phyloP scores from a whole-genome alignment of 2,113 vertebrate species.

The Hypomesus transpacificus region DNA sequence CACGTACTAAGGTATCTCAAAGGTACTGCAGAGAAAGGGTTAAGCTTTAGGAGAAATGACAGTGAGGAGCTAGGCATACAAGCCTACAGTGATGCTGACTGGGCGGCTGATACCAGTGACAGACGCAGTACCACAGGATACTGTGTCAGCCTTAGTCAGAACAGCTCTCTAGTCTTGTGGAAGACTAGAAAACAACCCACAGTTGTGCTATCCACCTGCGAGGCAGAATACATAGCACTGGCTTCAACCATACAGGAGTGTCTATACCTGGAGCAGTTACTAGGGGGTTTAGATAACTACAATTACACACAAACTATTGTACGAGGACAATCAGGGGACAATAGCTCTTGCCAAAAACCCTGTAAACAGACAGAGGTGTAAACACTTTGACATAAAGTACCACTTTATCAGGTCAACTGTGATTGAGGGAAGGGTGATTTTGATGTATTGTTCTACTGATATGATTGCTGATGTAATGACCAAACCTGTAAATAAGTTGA shows the following conservation, averaged over 20 bases:
- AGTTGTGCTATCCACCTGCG: too few species aligned
- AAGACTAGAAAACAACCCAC: slow-evolving; percentile 16
- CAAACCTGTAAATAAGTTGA: not conserved
- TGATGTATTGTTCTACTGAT: slow-evolving; percentile 17
- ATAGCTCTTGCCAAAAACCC: slow-evolving; percentile 34
- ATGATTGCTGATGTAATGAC: slow-evolving; percentile 15
- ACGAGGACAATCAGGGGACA: slow-evolving; percentile 27
- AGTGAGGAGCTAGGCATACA: slow-evolving; percentile 16
- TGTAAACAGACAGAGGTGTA: slow-evolving; percentile 11
- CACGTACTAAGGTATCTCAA: slow-evolving; percentile 20
- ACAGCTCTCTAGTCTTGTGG: slow-evolving; percentile 13
- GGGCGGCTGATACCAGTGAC: slow-evolving; percentile 1
- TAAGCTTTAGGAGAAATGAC: slow-evolving; percentile 25
- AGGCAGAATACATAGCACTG: slow-evolving; percentile 10
- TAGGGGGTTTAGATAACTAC: slow-evolving; percentile 19
- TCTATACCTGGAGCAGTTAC: slow-evolving; percentile 17
- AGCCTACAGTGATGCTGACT: slow-evolving; percentile 34
- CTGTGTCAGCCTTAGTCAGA: slow-evolving; percentile 24
- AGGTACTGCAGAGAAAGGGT: slow-evolving; percentile 17
- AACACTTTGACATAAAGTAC: too few species aligned
- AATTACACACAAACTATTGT: slow-evolving; percentile 20
- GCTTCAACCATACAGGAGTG: slow-evolving; percentile 15
- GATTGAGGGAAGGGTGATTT: slow-evolving; percentile 8
- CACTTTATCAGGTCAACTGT: slow-evolving; percentile 21
- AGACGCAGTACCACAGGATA: slow-evolving; percentile 32